Conservation (phyloP, 1,140 invertebrate genomes). For the Aphidius ervi region DNA sequence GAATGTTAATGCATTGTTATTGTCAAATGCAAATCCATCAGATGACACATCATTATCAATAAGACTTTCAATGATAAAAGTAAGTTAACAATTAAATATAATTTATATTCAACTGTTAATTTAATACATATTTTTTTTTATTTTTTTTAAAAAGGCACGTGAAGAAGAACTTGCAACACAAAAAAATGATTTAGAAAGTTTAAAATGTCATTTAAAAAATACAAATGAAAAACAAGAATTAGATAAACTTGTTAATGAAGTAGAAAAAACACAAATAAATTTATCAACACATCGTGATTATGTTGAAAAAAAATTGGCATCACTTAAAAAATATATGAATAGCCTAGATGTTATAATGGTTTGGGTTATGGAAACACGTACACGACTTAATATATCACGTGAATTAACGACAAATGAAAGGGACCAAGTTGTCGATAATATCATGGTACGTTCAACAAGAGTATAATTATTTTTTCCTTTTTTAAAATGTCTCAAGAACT, state of each 20-base stretch:
- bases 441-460: constrained; percentile 52
- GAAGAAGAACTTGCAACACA: constrained; percentile 62
- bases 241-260: constrained; percentile 37
- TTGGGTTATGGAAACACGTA: constrained; percentile 57
- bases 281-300: constrained; percentile 58
- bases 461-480: constrained; percentile 15
- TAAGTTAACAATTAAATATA: constrained; percentile 36
- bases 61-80: constrained; percentile 63
- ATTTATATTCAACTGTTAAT: constrained; percentile 1
- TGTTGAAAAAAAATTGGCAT: constrained; percentile 58
- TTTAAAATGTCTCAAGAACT: not conserved
- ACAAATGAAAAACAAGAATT: constrained; percentile 46
- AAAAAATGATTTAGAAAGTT: constrained; percentile 56
- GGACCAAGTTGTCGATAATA: constrained; percentile 55
- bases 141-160: constrained; percentile 56
- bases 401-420: constrained; percentile 53
- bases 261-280: constrained; percentile 46
- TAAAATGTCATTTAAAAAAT: constrained; percentile 50
- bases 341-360: constrained; percentile 57
- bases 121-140: constrained; percentile 8
- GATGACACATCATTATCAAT: constrained; percentile 63
- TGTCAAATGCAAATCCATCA: constrained; percentile 62
- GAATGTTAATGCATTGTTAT: constrained; percentile 57
- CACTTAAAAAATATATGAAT: constrained; percentile 58
- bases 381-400: constrained; percentile 50